Base-by-base conservation (phyloP, 2,797 vertebrate genomes). In the Platalea minor region DNA sequence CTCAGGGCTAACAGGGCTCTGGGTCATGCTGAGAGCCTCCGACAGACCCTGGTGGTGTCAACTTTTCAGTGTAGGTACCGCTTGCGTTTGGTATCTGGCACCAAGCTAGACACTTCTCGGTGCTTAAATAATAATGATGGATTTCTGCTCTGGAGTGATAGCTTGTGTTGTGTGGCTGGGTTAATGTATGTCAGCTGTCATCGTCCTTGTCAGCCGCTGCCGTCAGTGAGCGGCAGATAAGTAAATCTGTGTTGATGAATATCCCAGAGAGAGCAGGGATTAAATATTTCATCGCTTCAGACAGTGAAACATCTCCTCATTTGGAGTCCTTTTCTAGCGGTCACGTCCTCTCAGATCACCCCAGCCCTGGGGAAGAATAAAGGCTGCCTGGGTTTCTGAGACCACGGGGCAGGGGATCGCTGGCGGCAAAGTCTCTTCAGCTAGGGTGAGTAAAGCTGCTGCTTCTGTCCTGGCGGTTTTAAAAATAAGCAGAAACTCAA, bases 111-210 rank as follows among this genome's bases (percentile, higher is more conserved):
- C 37, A 61, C 83, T 67, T 94, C 77, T 90, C 0, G 0, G 74
- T 85, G 75, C 74, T 94, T 63, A 68, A 93, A 92, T 83, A 93
- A 79, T 61, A 78, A 68, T 89, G 93, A 89, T 93, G 89, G 86
- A 92, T 95, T 83, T 92, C 50, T 96, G 92, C 87, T 79, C 25
- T 28, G 60, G 67, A 91, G 65, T 31, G 95, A 92, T 70, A 70
- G 89, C 93, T 85, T 15, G 84, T 88, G 94, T 28, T n/a, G 79
- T 10, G 11, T 2, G 11, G 86, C 90, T 78, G 90, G 93, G 96
- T 83, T 91, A 95, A 93, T 92, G 89, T 50, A 91, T 95, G 95
- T 96, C 94, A 94, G 94, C 92, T 95, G 96, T 93, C 96, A 96
- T 43, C 3, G 1, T 68, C 91, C 90, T 46, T 95, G 94, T 94